Evolutionary conservation across 2,888 invertebrate species (phyloP).

Genomic region (Darwinula stevensoni): DNA sequence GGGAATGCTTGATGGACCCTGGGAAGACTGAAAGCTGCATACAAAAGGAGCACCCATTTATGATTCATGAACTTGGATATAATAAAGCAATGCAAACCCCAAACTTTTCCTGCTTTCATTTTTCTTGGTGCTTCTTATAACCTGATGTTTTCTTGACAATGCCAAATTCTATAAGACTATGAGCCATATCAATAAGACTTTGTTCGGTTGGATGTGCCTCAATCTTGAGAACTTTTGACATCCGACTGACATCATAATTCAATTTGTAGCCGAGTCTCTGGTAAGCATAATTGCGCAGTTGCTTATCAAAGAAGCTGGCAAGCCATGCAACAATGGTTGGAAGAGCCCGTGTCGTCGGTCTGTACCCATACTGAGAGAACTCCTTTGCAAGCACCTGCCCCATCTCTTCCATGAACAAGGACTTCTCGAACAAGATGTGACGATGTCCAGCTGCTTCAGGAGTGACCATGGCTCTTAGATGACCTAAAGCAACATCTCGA

Average conservation of each 20-base stretch:
- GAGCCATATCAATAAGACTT: constrained; percentile 21
- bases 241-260: constrained; percentile 16
- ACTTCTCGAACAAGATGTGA: constrained; percentile 16
- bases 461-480: constrained; percentile 18
- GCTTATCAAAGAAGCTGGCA: constrained; percentile 16
- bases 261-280: constrained; percentile 16
- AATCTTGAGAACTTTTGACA: constrained; percentile 18
- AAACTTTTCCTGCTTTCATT: neutral
- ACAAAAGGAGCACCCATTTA: neutral
- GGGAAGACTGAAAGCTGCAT: neutral
- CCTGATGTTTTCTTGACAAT: constrained; percentile 16
- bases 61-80: neutral
- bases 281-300: constrained; percentile 16
- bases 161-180: constrained; percentile 20
- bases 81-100: too few relatives aligned
- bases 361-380: constrained; percentile 20
- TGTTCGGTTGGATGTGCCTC: constrained; percentile 17
- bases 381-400: constrained; percentile 19
- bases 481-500: constrained; percentile 21
- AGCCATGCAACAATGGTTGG: constrained; percentile 17
- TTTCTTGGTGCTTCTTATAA: constrained; percentile 9
- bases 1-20: neutral
- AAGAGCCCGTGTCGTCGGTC: constrained; percentile 15
- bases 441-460: constrained; percentile 19
- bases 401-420: constrained; percentile 20